Conservation (phyloP, 2,113 vertebrate genomes). For the Melanerpes aurifrons region DNA sequence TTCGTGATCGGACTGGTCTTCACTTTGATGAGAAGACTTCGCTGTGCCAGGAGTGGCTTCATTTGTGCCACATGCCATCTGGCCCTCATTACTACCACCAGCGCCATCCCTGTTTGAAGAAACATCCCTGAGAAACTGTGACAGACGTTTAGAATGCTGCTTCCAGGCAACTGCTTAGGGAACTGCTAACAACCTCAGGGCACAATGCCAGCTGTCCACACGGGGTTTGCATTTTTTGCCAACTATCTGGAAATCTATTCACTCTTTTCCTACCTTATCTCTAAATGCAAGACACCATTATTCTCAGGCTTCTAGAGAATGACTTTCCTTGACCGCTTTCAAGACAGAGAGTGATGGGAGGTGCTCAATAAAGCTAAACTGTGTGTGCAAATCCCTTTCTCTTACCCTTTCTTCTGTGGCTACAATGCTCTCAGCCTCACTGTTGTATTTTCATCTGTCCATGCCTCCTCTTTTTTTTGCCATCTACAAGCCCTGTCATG, state of each 20-base stretch:
- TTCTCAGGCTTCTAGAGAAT: background rate
- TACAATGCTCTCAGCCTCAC: background rate
- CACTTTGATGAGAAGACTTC: constrained; percentile 30
- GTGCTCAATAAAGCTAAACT: background rate
- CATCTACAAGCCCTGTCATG: fast-evolving
- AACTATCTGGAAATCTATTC: background rate
- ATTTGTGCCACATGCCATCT: background rate
- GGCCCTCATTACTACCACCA: constrained; percentile 74
- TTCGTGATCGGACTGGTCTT: constrained; percentile 67
- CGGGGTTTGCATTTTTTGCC: background rate
- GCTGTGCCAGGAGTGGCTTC: background rate
- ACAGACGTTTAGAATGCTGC: background rate
- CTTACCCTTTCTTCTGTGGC: background rate
- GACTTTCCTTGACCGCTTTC: background rate
- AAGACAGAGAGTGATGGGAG: background rate
- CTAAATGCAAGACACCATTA: background rate
- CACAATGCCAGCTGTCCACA: background rate
- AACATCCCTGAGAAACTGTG: background rate
- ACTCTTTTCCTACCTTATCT: background rate
- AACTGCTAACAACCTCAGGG: background rate
- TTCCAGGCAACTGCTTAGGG: background rate
- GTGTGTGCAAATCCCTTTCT: background rate
- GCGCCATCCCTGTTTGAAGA: constrained; percentile 60
- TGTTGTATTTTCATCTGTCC: fast-evolving
- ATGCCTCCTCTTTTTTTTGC: background rate